phyloP scores from a whole-genome alignment of 30 jellyfish, hydroid and myxozoan genomes.

The Clytia hemisphaerica region DNA sequence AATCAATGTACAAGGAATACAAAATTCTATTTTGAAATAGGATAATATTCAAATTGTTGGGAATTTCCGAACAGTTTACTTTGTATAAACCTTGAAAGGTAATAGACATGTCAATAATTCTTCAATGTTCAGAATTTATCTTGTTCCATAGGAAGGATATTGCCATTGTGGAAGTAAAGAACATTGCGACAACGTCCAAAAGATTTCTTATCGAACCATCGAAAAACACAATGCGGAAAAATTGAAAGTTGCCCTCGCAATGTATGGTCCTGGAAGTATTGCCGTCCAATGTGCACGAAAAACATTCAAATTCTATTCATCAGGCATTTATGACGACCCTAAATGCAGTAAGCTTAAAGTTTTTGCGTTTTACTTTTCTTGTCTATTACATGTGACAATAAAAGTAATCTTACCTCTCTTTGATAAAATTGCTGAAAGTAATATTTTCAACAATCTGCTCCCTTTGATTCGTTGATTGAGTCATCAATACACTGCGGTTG shows the following conservation, averaged over 20 bases:
- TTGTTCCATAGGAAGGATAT: slow-evolving; percentile 40
- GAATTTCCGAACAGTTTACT: not conserved
- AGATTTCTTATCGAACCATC: slow-evolving; percentile 32
- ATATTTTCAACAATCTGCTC: not conserved
- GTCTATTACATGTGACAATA: not conserved
- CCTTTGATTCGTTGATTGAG: too few species aligned
- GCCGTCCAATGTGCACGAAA: slow-evolving; percentile 74
- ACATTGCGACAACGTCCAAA: slow-evolving; percentile 19
- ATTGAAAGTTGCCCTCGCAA: slow-evolving; percentile 66
- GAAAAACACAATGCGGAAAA: slow-evolving; percentile 47
- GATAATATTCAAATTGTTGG: not conserved
- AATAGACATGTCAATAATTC: too few species aligned
- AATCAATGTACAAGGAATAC: not conserved
- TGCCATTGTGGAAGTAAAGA: slow-evolving; percentile 48
- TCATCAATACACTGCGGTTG: not conserved
- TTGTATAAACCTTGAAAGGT: too few species aligned
- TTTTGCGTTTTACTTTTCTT: slow-evolving; percentile 1
- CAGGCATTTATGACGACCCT: slow-evolving; percentile 76
- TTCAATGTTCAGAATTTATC: not conserved
- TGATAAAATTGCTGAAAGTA: not conserved
- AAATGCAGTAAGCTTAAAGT: slow-evolving; percentile 88
- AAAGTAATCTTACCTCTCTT: not conserved
- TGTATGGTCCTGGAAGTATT: slow-evolving; percentile 83
- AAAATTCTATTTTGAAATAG: not conserved
- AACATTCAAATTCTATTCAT: slow-evolving; percentile 70